These are phyloP conservation scores for Pecten maximus DNA, from an alignment of 2,888 invertebrate genomes.

Conservation along the genomic window DNA sequence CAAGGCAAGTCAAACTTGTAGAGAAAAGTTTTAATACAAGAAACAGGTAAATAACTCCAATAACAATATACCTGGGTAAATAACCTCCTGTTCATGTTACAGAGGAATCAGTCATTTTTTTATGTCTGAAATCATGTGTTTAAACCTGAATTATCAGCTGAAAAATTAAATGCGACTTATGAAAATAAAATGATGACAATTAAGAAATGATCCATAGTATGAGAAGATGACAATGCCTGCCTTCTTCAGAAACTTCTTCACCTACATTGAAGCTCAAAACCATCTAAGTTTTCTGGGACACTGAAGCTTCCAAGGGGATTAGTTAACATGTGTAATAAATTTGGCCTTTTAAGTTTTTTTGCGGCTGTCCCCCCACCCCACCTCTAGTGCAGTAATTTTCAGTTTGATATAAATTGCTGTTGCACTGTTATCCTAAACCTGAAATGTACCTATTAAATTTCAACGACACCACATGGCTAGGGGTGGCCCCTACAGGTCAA, in stretches of 20 bases:
- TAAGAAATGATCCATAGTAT: too few species aligned
- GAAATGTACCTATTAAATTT: conserved; percentile 15
- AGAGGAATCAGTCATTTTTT: background rate
- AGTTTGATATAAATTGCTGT: conserved; percentile 7
- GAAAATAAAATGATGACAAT: too few species aligned
- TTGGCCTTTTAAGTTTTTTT: background rate
- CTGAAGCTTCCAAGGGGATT: background rate
- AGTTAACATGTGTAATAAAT: background rate
- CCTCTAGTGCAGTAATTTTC: background rate
- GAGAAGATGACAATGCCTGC: too few species aligned
- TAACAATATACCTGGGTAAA: too few species aligned
- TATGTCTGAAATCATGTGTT: background rate
- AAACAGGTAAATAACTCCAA: too few species aligned
- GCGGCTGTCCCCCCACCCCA: background rate
- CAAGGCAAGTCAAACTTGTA: background rate
- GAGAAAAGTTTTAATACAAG: background rate
- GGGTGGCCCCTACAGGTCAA: background rate
- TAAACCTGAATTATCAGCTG: background rate
- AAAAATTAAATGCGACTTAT: too few species aligned
- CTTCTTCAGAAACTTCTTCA: too few species aligned
- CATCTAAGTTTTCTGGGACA: background rate
- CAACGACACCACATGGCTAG: conserved; percentile 13
- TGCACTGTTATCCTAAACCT: conserved; percentile 21
- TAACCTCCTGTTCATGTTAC: too few species aligned
- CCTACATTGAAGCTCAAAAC: too few species aligned